Evolutionary conservation across 2,113 vertebrate species (phyloP), one percentile per base, ranked within the genome.

Genomic region (Sphaerodactylus townsendi): DNA sequence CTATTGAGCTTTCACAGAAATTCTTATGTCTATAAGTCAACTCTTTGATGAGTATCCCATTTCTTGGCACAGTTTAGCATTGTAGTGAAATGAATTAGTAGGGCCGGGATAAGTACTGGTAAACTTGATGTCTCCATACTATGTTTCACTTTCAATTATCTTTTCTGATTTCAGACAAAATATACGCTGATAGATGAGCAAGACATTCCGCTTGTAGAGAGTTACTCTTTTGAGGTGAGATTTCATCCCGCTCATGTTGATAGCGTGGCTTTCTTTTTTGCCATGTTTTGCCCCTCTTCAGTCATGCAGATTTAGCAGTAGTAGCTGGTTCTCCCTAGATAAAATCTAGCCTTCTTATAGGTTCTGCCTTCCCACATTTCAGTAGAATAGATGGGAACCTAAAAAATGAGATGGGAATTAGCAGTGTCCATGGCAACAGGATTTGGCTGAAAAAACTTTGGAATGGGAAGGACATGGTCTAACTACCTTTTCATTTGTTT

Each of bases 111-210:
- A 64, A 3, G 5, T 82, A 17, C 44, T 17, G 3, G 33, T 33
- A 37, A 50, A 10, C 53, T 2, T 28, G 4, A 46, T 17, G 13
- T 64, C 59, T 11, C 3, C 5, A 56, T 9, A 56, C 28, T 70
- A 23, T 70, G 33, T 62, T 77, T 84, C 30, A 84, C 30, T 62
- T 15, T 62, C 14, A 13, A 23, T 17, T 77, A 4, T 23, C 37
- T 46, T 59, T 77, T 69, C 30, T 21, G 1, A 2, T 94, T 96
- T 4, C 93, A 99, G 98, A 99, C 98, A 85, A 99, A 99, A 90
- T 99, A 99, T 94, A 99, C 98, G 0, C 94, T 99, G 91, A 99
- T 99, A 14, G 98, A 99, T 76, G 98, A 99, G 88, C 98, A 99
- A 91, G 98, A 99, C 95, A 99, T 99, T 96, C 98, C 98, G 1